Base-by-base conservation (phyloP, 1,140 invertebrate genomes). In the Chrysopa pallens region DNA sequence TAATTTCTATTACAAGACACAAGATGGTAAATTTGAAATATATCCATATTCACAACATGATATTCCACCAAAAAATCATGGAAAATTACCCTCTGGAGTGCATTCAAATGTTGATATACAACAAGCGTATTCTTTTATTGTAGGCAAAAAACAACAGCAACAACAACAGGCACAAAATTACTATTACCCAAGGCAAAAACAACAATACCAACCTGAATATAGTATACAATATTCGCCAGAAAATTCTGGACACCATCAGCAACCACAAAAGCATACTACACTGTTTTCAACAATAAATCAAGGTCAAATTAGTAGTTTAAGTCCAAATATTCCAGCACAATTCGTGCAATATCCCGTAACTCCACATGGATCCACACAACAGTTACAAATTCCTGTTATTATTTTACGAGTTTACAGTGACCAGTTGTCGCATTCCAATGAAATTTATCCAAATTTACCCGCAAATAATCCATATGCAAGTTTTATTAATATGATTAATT, bases 1-100 rank as follows among this genome's bases (percentile, higher is more conserved):
- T 8, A 64, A 66, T 42, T 66, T 64, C 42, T 61, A 62, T 28
- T 35, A 43, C 7, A 64, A 64, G 52, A 50, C 57, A 14, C 57
- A 62, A 38, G 62, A 64, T 51, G 66, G 66, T 31, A 70, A 66
- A 50, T 70, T 68, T 46, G 62, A 69, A 59, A 59, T 71, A 39
- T 73, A 73, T 51, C 69, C 70, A 31, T 73, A 73, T 47, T 73
- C 69, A 4, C 70, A 73, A 55, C 59, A 69, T 46, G 67, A 73
- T 48, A 67, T 69, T 39, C 67, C 63, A 12, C 47, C 66, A 23
- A 51, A 54, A 33, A 42, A 49, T 46, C 51, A 51, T 12, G 33
- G 40, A n/a, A 12, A 29, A 8, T 33, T 39, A 11, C 8, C 45
- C 33, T 40, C 35, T 29, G 52, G 6, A 40, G 31, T 45, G 37